Percentiles rank a stretch among this genome's conserved stretches.
Evolutionary conservation across 1,140 invertebrate species (phyloP).

Genomic region (Drosophila orosa): DNA sequence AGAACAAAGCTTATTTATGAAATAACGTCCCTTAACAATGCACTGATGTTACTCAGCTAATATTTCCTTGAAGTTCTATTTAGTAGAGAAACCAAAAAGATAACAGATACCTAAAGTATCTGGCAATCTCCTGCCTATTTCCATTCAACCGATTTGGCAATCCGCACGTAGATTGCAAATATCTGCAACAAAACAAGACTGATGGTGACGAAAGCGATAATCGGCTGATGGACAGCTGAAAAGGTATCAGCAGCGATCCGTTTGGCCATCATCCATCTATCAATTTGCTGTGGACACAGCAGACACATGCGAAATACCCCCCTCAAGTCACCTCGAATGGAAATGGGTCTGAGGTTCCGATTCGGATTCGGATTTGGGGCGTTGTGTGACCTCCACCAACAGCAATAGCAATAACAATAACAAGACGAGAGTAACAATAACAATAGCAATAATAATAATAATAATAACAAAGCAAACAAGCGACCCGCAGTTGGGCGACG

Average conservation of each 20-base stretch:
- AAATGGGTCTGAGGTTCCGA: slow-evolving; percentile 16
- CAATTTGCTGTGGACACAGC: slow-evolving; percentile 28
- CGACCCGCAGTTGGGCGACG: slow-evolving; percentile 13
- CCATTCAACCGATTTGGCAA: slow-evolving; percentile 10
- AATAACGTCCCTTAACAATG: background rate
- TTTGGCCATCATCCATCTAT: slow-evolving; percentile 27
- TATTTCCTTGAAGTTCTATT: background rate
- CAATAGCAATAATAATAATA: slow-evolving; percentile 22
- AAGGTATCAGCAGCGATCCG: slow-evolving; percentile 5
- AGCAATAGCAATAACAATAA: slow-evolving; percentile 16
- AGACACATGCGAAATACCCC: slow-evolving; percentile 35
- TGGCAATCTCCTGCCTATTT: slow-evolving; percentile 1
- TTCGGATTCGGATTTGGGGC: slow-evolving; percentile 17
- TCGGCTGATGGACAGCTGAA: slow-evolving; percentile 28
- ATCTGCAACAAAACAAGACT: slow-evolving; percentile 31
- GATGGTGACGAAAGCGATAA: slow-evolving; percentile 21
- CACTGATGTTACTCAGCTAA: background rate
- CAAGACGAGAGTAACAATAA: slow-evolving; percentile 27
- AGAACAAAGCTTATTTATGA: background rate
- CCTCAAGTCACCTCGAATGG: slow-evolving; percentile 34
- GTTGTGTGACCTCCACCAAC: slow-evolving; percentile 40
- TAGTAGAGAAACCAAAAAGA: background rate
- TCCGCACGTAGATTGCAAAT: slow-evolving; percentile 29
- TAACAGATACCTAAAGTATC: background rate
- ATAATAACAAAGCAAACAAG: slow-evolving; percentile 51